Evolutionary conservation across 35 echinoderm and acorn worm genomes (phyloP).

Genomic region (Heliocidaris erythrogramma): DNA sequence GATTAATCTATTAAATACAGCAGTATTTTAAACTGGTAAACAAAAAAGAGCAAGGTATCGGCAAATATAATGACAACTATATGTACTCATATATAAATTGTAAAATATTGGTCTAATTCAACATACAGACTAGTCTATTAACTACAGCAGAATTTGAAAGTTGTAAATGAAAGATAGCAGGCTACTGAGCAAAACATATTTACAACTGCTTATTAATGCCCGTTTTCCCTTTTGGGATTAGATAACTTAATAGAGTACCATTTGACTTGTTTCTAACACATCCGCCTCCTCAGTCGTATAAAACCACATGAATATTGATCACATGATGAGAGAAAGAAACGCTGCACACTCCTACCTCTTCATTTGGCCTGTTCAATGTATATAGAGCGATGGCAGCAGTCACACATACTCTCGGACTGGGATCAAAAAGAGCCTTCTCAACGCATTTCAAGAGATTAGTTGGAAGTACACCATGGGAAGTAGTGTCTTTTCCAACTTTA

Average conservation of each 20-base stretch:
- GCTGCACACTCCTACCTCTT: slow-evolving; percentile 78
- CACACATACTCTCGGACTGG: slow-evolving; percentile 71
- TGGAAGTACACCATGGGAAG: slow-evolving; percentile 66
- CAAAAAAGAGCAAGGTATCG: no score
- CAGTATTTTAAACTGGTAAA: no score
- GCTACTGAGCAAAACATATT: neutral
- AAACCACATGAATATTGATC: neutral
- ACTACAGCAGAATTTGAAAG: neutral
- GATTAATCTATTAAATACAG: no score
- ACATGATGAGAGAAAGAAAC: neutral
- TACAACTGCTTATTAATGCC: neutral
- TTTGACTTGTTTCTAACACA: neutral
- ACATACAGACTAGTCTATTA: no score
- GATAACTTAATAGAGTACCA: no score
- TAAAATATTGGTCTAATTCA: no score
- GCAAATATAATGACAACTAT: no score
- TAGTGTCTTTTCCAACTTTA: slow-evolving; percentile 22
- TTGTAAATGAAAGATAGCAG: neutral
- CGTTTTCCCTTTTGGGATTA: neutral
- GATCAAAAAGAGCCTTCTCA: slow-evolving; percentile 69
- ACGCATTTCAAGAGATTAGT: slow-evolving; percentile 73
- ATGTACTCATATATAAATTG: no score
- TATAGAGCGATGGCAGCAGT: slow-evolving; percentile 95
- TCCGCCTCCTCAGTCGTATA: neutral
- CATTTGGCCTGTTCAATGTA: slow-evolving; percentile 83